These are phyloP conservation scores for Cylindroiulus punctatus DNA, from an alignment of 2,888 invertebrate genomes.

Conservation along the genomic window DNA sequence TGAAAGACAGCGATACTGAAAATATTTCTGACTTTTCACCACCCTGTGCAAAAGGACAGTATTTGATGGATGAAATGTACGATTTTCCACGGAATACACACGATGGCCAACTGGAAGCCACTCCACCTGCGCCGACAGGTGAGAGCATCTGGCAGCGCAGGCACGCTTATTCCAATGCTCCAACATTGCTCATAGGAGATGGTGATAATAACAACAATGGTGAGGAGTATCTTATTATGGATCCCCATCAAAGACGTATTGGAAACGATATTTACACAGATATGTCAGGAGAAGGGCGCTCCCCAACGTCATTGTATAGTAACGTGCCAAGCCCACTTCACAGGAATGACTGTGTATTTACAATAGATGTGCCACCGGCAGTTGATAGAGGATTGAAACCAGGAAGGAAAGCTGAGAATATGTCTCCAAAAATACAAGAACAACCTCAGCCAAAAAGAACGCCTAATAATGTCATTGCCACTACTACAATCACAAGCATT, in stretches of 20 bases:
- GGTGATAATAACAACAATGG: slow-evolving; percentile 65
- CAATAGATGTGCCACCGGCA: slow-evolving; percentile 73
- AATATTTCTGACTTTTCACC: slow-evolving; percentile 52
- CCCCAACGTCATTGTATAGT: slow-evolving; percentile 69
- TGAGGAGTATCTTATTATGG: slow-evolving; percentile 58
- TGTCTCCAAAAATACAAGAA: background rate
- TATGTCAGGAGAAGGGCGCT: slow-evolving; percentile 59
- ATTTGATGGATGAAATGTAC: slow-evolving; percentile 70
- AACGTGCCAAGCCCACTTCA: slow-evolving; percentile 72
- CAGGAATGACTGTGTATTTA: slow-evolving; percentile 59
- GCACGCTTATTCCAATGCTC: slow-evolving; percentile 74
- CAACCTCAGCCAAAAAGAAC: slow-evolving; percentile 7
- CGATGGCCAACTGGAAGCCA: slow-evolving; percentile 59
- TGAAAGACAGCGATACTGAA: slow-evolving; percentile 56
- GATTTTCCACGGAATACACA: slow-evolving; percentile 73
- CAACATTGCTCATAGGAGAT: slow-evolving; percentile 67
- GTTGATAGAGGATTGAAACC: slow-evolving; percentile 87
- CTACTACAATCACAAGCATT: background rate
- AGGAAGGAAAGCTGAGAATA: background rate
- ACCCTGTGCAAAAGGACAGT: slow-evolving; percentile 53
- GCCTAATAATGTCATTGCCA: background rate
- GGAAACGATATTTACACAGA: slow-evolving; percentile 59
- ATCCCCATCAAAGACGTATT: slow-evolving; percentile 47
- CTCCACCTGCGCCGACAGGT: slow-evolving; percentile 59
- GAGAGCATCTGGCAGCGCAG: slow-evolving; percentile 61